Percentiles rank a stretch among this genome's conserved stretches.
Conservation (phyloP, 2,113 vertebrate genomes). For the Phaetusa simplex region DNA sequence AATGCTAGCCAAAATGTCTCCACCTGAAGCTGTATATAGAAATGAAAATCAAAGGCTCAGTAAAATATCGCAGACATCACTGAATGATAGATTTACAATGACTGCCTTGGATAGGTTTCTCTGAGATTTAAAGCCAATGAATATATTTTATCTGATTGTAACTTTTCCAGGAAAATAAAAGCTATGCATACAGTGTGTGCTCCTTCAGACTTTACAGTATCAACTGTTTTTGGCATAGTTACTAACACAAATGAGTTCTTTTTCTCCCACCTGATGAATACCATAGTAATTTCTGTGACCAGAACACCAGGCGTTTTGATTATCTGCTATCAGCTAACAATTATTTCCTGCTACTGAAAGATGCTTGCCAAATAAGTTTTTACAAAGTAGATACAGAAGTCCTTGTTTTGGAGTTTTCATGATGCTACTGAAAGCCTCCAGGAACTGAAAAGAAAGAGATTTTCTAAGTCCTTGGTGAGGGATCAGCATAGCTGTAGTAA, state of each 20-base stretch:
- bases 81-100: constrained; percentile 61
- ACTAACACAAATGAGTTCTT: constrained; percentile 12
- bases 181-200: background rate
- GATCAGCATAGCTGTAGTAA: background rate
- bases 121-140: constrained; percentile 46
- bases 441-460: background rate
- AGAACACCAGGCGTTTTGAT: constrained; percentile 42
- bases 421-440: background rate
- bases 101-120: constrained; percentile 39
- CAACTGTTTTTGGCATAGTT: constrained; percentile 28
- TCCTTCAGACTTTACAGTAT: constrained; percentile 45
- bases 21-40: constrained; percentile 61
- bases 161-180: constrained; percentile 64
- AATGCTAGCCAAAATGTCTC: constrained; percentile 50
- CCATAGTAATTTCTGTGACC: constrained; percentile 33
- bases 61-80: constrained; percentile 43
- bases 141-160: constrained; percentile 70
- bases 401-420: background rate
- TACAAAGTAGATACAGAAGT: constrained; percentile 1
- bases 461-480: background rate
- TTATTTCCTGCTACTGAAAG: constrained; percentile 58
- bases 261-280: constrained; percentile 51
- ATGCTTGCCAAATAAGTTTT: constrained; percentile 25
- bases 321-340: constrained; percentile 39
- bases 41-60: constrained; percentile 62